These are phyloP conservation scores for Gobio gobio DNA, from an alignment of 2,113 vertebrate genomes.

Conservation along the genomic window DNA sequence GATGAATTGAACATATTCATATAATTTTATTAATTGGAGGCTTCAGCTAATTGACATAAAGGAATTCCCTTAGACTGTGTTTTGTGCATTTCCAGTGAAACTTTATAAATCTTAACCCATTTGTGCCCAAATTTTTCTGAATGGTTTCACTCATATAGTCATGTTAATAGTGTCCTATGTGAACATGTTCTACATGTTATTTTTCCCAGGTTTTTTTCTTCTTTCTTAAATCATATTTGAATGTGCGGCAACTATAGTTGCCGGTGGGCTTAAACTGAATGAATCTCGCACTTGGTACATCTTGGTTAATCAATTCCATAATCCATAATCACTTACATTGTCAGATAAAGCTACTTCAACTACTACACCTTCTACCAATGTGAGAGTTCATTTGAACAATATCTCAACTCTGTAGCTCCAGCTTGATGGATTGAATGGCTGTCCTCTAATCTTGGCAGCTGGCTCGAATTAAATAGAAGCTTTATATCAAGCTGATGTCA, in stretches of 20 bases:
- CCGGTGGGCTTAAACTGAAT: too few relatives aligned
- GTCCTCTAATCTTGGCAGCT: conserved; percentile 47
- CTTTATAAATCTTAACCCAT: too few relatives aligned
- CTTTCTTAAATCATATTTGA: too few relatives aligned
- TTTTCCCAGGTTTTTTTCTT: too few relatives aligned
- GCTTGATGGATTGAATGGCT: conserved; percentile 45
- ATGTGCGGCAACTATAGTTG: too few relatives aligned
- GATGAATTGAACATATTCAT: background rate
- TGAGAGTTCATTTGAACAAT: conserved; percentile 31
- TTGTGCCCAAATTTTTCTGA: too few relatives aligned
- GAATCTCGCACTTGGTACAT: too few relatives aligned
- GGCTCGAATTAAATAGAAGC: conserved; percentile 23
- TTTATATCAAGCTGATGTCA: conserved; percentile 48
- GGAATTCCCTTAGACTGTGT: background rate
- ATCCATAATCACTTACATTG: background rate
- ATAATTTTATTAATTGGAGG: background rate
- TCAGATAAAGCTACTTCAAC: background rate
- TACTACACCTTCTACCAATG: background rate
- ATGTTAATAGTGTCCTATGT: too few relatives aligned
- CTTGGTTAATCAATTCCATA: background rate
- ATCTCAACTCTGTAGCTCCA: background rate
- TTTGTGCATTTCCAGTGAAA: too few relatives aligned
- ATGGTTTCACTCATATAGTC: too few relatives aligned
- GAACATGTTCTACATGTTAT: too few relatives aligned
- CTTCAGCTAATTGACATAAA: background rate